Base-by-base conservation (phyloP, 2,888 invertebrate genomes). In the Nomada hirtipes region DNA sequence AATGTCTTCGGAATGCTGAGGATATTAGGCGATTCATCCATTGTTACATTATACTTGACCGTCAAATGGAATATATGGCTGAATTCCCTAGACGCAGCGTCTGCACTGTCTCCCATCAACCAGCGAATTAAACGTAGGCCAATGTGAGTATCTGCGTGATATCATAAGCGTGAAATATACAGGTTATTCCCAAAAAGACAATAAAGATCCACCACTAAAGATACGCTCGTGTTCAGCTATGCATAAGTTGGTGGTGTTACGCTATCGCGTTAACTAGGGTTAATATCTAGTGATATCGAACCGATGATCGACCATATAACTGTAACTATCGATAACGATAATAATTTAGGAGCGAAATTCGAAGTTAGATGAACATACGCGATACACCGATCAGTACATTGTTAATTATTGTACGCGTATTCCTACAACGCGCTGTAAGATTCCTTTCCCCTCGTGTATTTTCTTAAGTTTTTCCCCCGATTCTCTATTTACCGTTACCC, bases 41-140 rank as follows among this genome's bases (percentile, higher is more conserved):
- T 87, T 2, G 83, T 83, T 50, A 91, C 82, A 52, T 84, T 87
- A 79, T 92, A 93, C 4, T 86, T 90, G 4, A 91, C 90, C 20
- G 67, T 75, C 10, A 85, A 79, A 11, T 90, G 76, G 76, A 92
- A 92, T 10, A 92, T 82, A 65, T 90, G 90, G 3, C 76, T 73
- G 67, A 91, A 89, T 84, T 92, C 93, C 63, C 83, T 76, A 23
- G 85, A 81, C 4, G 89, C 75, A 2, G 83, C 75, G 69, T 91
- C 90, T 15, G 73, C 71, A 26, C 82, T 77, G 72, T 90, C 83
- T 44, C 89, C 90, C 83, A 92, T 84, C 57, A 92, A 75, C 91
- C 92, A 92, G 15, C 89, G 86, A 68, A 93, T 88, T 36, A 93
- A 83, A 76, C 88, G 86, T 59, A 92, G 55, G 9, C 92, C 93